Base-by-base conservation (phyloP, 2,113 vertebrate genomes). In the Pelvicachromis taeniatus region DNA sequence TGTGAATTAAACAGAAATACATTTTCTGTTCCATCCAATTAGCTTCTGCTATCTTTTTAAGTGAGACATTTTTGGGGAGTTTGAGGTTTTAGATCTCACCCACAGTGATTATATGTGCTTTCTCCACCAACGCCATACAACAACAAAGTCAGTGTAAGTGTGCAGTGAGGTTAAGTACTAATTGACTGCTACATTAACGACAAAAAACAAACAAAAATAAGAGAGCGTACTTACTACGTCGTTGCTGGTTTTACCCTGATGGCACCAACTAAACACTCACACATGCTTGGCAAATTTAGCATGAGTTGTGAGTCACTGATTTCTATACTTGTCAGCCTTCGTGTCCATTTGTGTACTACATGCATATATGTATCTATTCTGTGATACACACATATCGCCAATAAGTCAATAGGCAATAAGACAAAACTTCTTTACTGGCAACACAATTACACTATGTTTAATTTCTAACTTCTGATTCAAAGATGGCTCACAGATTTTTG, bases 271-370 rank as follows among this genome's bases (percentile, higher is more conserved):
- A 45, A 68, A 80, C 75, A 48, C 45, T 52, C 9, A 26, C 33
- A 17, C n/a, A 68, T 23, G 78, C 42, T 59, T 59, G 63, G 78
- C 59, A 88, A 77, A 82, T 86, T 68, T 77, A 82, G 73, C 81
- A 58, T 26, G 33, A 82, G 14, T 4, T 31, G 23, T 53, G 38
- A 73, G 33, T 84, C 26, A 68, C 23, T 52, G 50, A 40, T 58
- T 81, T 86, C 54, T 13, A 65, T 3, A 4, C 21, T 38, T 68
- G 29, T 19, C 40, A 82, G 56, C 6, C 52, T 21, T 10, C 29
- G 63, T 77, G 58, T 54, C 4, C 6, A 10, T 35, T n/a, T 58
- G 12, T 77, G 70, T 45, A 26, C 29, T 40, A 50, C 9, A 77
- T 45, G n/a, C 59, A 53, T 6, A 13, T 19, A 31, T 75, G 50